Percentiles rank a stretch among this genome's conserved stretches.
phyloP scores from a whole-genome alignment of 2,113 vertebrate genomes.

The Hypomesus transpacificus region DNA sequence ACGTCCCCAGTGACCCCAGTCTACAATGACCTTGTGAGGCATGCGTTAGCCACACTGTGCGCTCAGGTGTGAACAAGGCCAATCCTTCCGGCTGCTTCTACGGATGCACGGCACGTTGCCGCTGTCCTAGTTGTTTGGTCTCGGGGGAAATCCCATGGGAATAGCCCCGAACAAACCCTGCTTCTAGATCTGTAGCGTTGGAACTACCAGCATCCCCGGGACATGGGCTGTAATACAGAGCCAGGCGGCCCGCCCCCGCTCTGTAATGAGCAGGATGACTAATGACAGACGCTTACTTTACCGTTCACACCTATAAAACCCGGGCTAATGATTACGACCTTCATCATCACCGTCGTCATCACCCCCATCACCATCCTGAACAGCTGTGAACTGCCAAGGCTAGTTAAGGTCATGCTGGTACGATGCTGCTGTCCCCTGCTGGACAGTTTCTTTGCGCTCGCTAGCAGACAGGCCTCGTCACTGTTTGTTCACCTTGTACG shows the following conservation, averaged over 20 bases:
- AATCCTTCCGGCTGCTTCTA: too few relatives aligned
- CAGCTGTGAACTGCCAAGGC: background rate
- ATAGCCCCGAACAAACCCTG: background rate
- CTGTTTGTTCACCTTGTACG: background rate
- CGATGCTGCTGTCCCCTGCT: constrained; percentile 49
- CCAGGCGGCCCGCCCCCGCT: background rate
- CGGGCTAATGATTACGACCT: constrained; percentile 13
- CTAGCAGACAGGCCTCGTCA: constrained; percentile 3
- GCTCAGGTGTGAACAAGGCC: too few relatives aligned
- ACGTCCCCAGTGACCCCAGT: too few relatives aligned
- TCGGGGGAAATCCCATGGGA: background rate
- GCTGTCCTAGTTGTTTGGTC: constrained; percentile 1
- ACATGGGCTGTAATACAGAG: background rate
- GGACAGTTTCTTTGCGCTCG: constrained; percentile 51
- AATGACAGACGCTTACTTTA: background rate
- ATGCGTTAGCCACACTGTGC: too few relatives aligned
- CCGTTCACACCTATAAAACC: background rate
- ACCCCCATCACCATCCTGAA: constrained; percentile 10
- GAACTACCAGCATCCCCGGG: too few relatives aligned
- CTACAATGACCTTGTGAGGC: too few relatives aligned
- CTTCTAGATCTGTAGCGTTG: too few relatives aligned
- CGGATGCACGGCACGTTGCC: too few relatives aligned
- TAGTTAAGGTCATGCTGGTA: background rate
- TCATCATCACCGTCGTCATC: constrained; percentile 1
- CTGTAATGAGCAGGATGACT: background rate